Evolutionary conservation across 2,888 invertebrate genomes (phyloP), one percentile per base, ranked within the genome.

Genomic region (Heliconius erato): DNA sequence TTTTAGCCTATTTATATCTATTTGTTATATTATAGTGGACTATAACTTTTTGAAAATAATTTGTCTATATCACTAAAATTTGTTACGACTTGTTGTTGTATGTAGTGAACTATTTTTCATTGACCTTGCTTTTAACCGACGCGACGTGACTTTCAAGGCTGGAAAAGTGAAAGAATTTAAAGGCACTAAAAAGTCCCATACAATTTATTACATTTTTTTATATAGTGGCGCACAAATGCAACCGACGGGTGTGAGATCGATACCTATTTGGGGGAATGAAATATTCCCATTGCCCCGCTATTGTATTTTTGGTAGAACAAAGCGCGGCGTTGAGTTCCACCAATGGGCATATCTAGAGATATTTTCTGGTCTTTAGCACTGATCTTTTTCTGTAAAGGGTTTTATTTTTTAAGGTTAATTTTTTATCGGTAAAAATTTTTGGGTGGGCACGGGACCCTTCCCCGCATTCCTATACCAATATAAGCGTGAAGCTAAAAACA

Each of bases 101-200:
- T 35, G 12, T 69, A 19, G 59, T 26, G 32, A 72, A 79, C 67
- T 28, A 74, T 68, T 82, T 79, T 84, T 83, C 80, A 82, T 81
- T 77, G 82, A 82, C 85, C 83, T 83, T 83, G 83, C 74, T 74
- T 82, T 72, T 79, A 69, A 59, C 77, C 65, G 67, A 63, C 44
- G 49, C 32, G 32, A 63, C 44, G 63, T 44, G 19, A 69, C 82
- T 83, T 83, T 85, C 82, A 83, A 85, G 83, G 85, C 49, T 82
- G 54, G 74, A 68, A 67, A 82, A 85, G 82, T 83, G 77, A 79
- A 84, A 82, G 82, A 84, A 54, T 79, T 54, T 59, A 63, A 79
- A 79, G 69, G 35, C 9, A 69, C 78, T 44, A 81, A 76, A 65
- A 72, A 63, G 16, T 26, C 16, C n/a, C 35, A 14, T 35, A 63